These are phyloP conservation scores for Microtus ochrogaster DNA, from an alignment of 2,113 vertebrate genomes.

Conservation along the genomic window DNA sequence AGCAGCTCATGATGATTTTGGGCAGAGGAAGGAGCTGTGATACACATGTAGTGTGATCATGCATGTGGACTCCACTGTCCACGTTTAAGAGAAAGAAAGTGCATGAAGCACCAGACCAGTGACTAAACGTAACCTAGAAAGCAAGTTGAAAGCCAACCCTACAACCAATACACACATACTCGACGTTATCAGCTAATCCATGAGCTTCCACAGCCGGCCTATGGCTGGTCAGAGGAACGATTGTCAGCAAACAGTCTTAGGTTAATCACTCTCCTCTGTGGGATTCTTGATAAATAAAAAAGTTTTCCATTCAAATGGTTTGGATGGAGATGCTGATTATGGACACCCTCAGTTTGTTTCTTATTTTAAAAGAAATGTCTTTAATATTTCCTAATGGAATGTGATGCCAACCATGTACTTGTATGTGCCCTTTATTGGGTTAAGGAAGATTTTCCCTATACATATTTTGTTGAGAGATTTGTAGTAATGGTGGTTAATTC, in stretches of 20 bases:
- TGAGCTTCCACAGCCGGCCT: not conserved
- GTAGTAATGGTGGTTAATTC: not conserved
- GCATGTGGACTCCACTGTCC: not conserved
- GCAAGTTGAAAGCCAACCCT: not conserved
- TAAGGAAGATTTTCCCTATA: not conserved
- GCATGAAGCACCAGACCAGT: not conserved
- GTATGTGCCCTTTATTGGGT: not conserved
- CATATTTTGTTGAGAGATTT: not conserved
- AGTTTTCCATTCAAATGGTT: slow-evolving; percentile 3
- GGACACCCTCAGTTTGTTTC: not conserved
- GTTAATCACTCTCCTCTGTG: not conserved
- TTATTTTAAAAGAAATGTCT: not conserved
- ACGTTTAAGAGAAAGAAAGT: slow-evolving; percentile 32
- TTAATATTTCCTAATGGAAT: not conserved
- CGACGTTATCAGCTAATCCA: not conserved
- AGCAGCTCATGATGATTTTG: not conserved
- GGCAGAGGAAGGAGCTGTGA: not conserved
- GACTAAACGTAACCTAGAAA: slow-evolving; percentile 29
- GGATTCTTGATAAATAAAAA: not conserved
- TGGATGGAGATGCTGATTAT: not conserved
- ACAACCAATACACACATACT: not conserved
- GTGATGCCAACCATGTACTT: not conserved
- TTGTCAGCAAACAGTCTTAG: not conserved
- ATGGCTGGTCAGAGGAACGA: not conserved
- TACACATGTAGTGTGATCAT: not conserved